A percentile compares a stretch with the other conserved stretches of the same genome.
phyloP scores from a whole-genome alignment of 53 echinoderm and acorn worm species.

The Holothuria leucospilota region DNA sequence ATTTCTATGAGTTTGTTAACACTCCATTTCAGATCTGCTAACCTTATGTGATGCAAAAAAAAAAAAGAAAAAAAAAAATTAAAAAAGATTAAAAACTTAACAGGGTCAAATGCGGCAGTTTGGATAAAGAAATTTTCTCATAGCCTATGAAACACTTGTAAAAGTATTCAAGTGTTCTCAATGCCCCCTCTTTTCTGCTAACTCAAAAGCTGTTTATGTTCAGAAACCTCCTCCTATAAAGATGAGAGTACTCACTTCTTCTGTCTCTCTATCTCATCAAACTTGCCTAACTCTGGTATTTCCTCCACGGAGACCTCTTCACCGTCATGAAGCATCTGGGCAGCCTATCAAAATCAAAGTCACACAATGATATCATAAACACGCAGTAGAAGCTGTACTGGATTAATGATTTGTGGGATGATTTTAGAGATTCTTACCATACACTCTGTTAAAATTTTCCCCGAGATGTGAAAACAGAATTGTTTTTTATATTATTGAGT shows the following conservation, averaged over 20 bases:
- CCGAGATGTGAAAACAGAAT: too few relatives aligned
- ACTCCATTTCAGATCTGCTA: constrained; percentile 82
- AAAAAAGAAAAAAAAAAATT: neutral
- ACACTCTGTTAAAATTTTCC: too few relatives aligned
- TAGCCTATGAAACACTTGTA: neutral
- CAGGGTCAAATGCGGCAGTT: neutral
- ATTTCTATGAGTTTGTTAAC: constrained; percentile 91
- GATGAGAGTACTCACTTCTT: neutral
- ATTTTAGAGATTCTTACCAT: too few relatives aligned
- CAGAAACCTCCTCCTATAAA: neutral
- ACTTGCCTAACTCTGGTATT: constrained; percentile 77
- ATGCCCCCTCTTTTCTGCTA: too few relatives aligned
- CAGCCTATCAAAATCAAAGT: constrained; percentile 72
- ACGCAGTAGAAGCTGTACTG: too few relatives aligned
- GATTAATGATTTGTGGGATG: too few relatives aligned
- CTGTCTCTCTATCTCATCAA: neutral
- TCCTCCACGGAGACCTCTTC: constrained; percentile 67
- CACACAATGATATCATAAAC: neutral
- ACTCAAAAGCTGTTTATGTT: too few relatives aligned
- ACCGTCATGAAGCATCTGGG: constrained; percentile 97
- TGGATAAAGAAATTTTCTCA: neutral
- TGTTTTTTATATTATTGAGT: too few relatives aligned
- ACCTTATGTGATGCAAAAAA: constrained; percentile 32
- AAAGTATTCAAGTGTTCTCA: neutral
- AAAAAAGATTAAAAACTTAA: too few relatives aligned